Base-by-base conservation (phyloP, 2,113 vertebrate species). In the Lipotes vexillifer region DNA sequence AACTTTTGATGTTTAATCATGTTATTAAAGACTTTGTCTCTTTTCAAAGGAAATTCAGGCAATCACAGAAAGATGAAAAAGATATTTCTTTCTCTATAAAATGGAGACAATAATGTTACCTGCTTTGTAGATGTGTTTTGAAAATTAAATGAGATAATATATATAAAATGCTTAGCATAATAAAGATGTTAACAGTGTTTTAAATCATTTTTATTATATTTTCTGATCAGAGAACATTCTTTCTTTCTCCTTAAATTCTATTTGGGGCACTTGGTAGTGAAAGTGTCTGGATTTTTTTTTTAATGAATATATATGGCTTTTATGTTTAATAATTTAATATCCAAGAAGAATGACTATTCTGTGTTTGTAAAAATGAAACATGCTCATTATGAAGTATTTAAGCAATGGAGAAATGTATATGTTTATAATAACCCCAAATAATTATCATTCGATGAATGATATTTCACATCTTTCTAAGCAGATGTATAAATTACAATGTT, bases 401-500 rank as follows among this genome's bases (percentile, higher is more conserved):
- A 86, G 12, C 36, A 89, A 57, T 61, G n/a, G 29, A 89, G 33
- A 77, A 97, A 57, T 20, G 17, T 89, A 44, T 12, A 25, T 66
- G 89, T 91, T 61, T n/a, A 49, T 81, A 86, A 59, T 59, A 94
- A 89, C 14, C 15, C 17, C 7, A 92, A 87, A 68, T 55, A 12
- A 90, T 63, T 96, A 63, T 41, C 36, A 61, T 71, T 31, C 75
- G 4, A 13, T 55, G 27, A 82, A 78, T 46, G 25, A 65, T 63
- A 87, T 68, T 72, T 87, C 18, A 78, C 55, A 86, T 88, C 65
- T 74, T 92, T 83, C 44, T 96, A 96, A 95, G 41, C 25, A 88
- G 41, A 77, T 49, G 3, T 36, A 78, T 66, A 23, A 20, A 33
- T 52, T 15, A 23, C 17, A 55, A 41, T 41, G 15, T 82, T 92